Percentiles rank a stretch among this genome's conserved stretches.
phyloP scores from a whole-genome alignment of 2,888 invertebrate species.

The Tetranychus truncatus region DNA sequence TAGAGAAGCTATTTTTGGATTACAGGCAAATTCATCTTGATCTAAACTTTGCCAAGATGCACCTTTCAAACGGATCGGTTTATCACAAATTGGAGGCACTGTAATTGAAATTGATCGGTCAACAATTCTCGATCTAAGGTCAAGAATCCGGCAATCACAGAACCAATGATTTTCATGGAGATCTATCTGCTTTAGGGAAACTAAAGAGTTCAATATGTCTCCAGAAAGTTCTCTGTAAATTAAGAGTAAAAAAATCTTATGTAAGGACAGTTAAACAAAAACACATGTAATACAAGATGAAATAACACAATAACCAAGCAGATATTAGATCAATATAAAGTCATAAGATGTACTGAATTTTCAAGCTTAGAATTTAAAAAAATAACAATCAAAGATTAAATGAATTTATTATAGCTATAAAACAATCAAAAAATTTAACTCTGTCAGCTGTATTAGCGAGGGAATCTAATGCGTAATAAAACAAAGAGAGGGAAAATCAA shows the following conservation, averaged over 20 bases:
- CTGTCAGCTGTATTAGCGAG: no score
- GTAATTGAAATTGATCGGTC: constrained; percentile 54
- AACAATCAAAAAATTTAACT: no score
- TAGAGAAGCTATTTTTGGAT: constrained; percentile 22
- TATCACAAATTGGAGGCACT: constrained; percentile 54
- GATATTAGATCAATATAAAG: no score
- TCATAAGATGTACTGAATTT: no score
- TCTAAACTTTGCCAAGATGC: constrained; percentile 23
- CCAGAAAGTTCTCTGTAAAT: constrained; percentile 20
- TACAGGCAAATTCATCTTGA: constrained; percentile 27
- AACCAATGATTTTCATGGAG: constrained; percentile 36
- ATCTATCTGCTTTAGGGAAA: constrained; percentile 21
- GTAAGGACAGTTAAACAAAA: not conserved
- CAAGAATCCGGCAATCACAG: constrained; percentile 63
- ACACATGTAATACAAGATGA: no score
- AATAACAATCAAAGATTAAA: no score
- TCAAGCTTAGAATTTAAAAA: no score
- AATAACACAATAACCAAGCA: no score
- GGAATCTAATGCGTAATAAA: no score
- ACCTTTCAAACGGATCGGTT: constrained; percentile 37
- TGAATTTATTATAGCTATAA: no score
- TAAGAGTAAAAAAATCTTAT: not conserved
- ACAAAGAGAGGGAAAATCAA: no score
- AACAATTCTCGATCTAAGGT: constrained; percentile 60
- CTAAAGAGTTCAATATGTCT: constrained; percentile 22